Evolutionary conservation across 2,797 vertebrate species (phyloP), one percentile per base, ranked within the genome.

Genomic region (Rhadinocentrus ornatus): DNA sequence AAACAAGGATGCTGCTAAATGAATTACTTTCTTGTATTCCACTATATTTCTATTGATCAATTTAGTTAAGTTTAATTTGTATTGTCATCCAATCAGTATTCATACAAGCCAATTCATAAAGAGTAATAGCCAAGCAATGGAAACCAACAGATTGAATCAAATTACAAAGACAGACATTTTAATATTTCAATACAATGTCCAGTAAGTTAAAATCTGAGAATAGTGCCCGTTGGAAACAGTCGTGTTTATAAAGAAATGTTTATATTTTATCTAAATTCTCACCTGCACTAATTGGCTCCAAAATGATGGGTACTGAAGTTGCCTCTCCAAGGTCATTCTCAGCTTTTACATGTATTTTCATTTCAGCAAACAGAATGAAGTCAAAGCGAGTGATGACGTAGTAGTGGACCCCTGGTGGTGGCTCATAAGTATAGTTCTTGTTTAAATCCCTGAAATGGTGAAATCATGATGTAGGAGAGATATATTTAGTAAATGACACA

Each of bases 251-350:
- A 10, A 8, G 8, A 20, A 34, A 1, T 48, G 4, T 29, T 34
- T 22, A 1, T 32, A 20, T 62, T 65, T 44, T 11, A 9, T 31
- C 1, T 52, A 11, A 29, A 48, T 46, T 48, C 64, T 82, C 86
- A 98, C 97, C 96, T 11, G 96, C 87, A 0, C 94, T 86, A 72
- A 95, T 57, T n/a, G 97, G 97, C 29, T 94, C 93, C 12, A 97
- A 60, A 72, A 52, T 44, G 22, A 97, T 71, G 0, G 57, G 55
- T 15, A n/a, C 57, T 26, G 95, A 94, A 4, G 71, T 75, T 10
- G 72, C 55, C 20, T 83, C 91, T 62, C 97, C 97, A n/a, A 98
- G 87, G 1, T 85, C 84, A 3, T 98, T 99, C 76, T 74, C 63
- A 3, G 89, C 95, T 11, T 85, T 93, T 58, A 99, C 95, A 77